A percentile compares a stretch with the other conserved stretches of the same genome.
Evolutionary conservation across 2,888 invertebrate genomes (phyloP).

Genomic region (Mellilla xanthometata): DNA sequence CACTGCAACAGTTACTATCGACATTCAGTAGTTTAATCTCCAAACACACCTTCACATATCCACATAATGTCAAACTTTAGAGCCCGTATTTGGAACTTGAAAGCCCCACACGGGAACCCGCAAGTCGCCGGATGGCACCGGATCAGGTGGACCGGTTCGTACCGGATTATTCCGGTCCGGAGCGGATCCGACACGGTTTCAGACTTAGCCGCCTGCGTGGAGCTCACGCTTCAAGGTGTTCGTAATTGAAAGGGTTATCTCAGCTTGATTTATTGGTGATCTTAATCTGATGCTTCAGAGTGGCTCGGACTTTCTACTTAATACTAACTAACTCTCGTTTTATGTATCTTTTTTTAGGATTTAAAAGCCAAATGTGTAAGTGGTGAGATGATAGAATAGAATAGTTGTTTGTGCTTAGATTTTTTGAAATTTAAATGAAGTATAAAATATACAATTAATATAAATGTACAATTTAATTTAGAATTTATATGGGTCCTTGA

Average conservation of each 20-base stretch:
- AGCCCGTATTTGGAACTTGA: slow-evolving; percentile 31
- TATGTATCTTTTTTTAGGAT: background rate
- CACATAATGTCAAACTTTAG: slow-evolving; percentile 22
- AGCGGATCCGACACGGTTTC: slow-evolving; percentile 76
- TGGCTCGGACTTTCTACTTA: background rate
- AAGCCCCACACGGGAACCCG: slow-evolving; percentile 50
- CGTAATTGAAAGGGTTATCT: slow-evolving; percentile 44
- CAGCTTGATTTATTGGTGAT: slow-evolving; percentile 26
- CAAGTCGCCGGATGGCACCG: slow-evolving; percentile 66
- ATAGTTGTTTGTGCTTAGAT: too few relatives aligned
- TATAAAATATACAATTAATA: too few relatives aligned
- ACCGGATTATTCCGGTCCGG: slow-evolving; percentile 70
- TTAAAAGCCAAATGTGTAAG: too few relatives aligned
- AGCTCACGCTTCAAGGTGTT: slow-evolving; percentile 48
- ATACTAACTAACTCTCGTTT: background rate
- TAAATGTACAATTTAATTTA: too few relatives aligned
- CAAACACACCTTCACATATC: too few relatives aligned
- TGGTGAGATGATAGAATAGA: too few relatives aligned
- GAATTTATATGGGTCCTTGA: too few relatives aligned
- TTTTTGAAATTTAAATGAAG: too few relatives aligned
- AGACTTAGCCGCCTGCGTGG: slow-evolving; percentile 65
- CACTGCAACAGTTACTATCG: too few relatives aligned
- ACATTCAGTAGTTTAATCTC: too few relatives aligned
- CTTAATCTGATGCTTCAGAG: slow-evolving; percentile 11
- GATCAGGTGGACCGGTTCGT: slow-evolving; percentile 65